These are phyloP conservation scores for Epizoanthus ramosus DNA, from an alignment of 92 coral and sea anemone genomes.

Conservation along the genomic window DNA sequence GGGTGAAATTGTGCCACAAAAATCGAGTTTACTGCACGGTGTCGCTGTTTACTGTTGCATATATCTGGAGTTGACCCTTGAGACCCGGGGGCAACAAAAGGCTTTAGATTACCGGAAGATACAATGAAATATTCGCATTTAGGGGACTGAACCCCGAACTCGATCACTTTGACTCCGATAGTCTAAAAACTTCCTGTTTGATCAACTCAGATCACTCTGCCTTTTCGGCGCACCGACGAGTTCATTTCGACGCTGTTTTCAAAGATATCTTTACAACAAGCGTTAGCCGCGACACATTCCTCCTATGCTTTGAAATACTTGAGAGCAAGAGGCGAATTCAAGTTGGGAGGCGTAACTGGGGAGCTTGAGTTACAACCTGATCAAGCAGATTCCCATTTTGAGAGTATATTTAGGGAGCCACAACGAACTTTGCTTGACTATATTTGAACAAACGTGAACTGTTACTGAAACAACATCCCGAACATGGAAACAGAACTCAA, in stretches of 20 bases:
- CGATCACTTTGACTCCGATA: neutral
- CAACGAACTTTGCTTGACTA: conserved; percentile 8
- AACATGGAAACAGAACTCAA: conserved; percentile 42
- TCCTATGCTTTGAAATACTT: conserved; percentile 40
- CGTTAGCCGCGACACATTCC: conserved; percentile 29
- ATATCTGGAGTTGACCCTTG: neutral
- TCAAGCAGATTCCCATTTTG: conserved; percentile 17
- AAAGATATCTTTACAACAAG: neutral
- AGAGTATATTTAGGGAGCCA: conserved; percentile 33
- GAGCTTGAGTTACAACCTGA: conserved; percentile 37
- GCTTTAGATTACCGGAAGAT: conserved; percentile 31
- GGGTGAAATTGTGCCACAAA: neutral
- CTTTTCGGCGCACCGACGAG: neutral
- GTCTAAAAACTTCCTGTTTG: conserved; percentile 38
- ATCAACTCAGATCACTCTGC: neutral
- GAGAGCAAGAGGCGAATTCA: conserved; percentile 25
- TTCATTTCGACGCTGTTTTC: conserved; percentile 9
- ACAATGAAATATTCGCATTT: conserved; percentile 15
- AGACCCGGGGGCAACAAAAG: neutral
- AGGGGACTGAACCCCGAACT: neutral
- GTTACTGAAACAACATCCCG: conserved; percentile 19
- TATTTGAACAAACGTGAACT: conserved; percentile 36
- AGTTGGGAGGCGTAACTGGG: conserved; percentile 25
- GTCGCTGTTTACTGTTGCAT: too few relatives aligned
- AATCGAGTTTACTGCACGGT: too few relatives aligned